Conservation (phyloP, 1,140 invertebrate genomes). For the Orchesella cincta region DNA sequence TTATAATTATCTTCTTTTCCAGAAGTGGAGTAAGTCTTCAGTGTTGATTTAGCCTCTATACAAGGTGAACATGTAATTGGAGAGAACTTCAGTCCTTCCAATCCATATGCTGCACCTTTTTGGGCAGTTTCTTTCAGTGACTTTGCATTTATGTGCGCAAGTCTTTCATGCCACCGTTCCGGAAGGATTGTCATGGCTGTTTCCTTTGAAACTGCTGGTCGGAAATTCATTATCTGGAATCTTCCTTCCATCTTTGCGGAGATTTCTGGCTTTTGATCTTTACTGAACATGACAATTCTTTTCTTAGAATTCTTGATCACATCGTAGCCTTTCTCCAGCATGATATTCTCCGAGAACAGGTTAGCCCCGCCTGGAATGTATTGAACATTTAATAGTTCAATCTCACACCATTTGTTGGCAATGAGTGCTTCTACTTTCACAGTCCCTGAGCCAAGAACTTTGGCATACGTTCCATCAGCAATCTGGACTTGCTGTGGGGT, state of each 20-base stretch:
- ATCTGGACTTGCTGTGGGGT: background rate
- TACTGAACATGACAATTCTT: background rate
- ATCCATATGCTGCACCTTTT: background rate
- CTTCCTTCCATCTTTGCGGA: background rate
- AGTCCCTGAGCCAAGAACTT: slow-evolving; percentile 11
- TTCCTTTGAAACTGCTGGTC: background rate
- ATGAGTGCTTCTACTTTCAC: slow-evolving; percentile 33
- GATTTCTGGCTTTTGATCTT: background rate
- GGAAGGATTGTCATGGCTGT: background rate
- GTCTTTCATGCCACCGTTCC: slow-evolving; percentile 24
- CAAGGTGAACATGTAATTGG: background rate
- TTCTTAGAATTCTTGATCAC: background rate
- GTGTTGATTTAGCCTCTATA: background rate
- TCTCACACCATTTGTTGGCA: slow-evolving; percentile 22
- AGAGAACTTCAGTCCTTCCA: background rate
- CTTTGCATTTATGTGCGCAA: slow-evolving; percentile 3
- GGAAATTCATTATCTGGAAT: slow-evolving; percentile 6
- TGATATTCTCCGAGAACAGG: slow-evolving; percentile 33
- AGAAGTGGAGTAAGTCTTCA: background rate
- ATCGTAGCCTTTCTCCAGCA: slow-evolving; percentile 23
- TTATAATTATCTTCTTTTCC: background rate
- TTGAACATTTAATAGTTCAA: slow-evolving; percentile 23
- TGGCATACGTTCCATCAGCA: background rate
- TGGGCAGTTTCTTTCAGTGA: background rate
- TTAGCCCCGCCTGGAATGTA: slow-evolving; percentile 30